Base-by-base conservation (phyloP, 2,113 vertebrate species). In the Python bivittatus region DNA sequence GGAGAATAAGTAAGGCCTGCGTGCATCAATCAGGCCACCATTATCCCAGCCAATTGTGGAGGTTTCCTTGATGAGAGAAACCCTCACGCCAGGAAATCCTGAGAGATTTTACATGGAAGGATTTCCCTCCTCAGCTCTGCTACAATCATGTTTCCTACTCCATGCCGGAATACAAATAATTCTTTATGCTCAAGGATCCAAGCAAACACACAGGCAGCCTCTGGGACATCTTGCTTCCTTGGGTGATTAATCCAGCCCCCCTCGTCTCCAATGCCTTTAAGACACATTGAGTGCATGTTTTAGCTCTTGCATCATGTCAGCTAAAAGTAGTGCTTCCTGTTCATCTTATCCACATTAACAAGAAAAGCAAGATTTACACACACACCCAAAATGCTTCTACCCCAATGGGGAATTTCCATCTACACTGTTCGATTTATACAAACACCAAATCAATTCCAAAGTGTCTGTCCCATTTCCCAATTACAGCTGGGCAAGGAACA, bases 1-100 rank as follows among this genome's bases (percentile, higher is more conserved):
- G 0, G 88, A 9, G 92, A 90, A n/a, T 1, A 68, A 44, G 79
- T 60, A 53, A 89, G 61, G 96, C 90, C 0, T 0, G 90, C 20
- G 22, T 96, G 96, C 97, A 97, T 86, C 11, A 3, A 48, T 96
- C 93, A 13, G 54, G 90, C 97, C 96, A 97, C 95, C 0, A 0
- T 0, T 1, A 0, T 3, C 1, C 20, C 94, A 94, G 95, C 97
- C 97, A 96, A 96, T 96, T 89, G 95, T 0, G 61, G 84, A 88
- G 25, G 85, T 0, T 89, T 8, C n/a, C 52, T 60, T 44, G 64
- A 9, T 0, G 0, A 1, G 1, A 38, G 83, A 23, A 86, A 91
- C 88, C 90, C 53, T 88, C 94, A 84, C 3, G 38, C 93, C 2
- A 85, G 44, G 86, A 93, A 94, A 94, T 87, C 95, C 92, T 93